Base-by-base conservation (phyloP, 2,888 invertebrate species). In the Agonopterix arenella region DNA sequence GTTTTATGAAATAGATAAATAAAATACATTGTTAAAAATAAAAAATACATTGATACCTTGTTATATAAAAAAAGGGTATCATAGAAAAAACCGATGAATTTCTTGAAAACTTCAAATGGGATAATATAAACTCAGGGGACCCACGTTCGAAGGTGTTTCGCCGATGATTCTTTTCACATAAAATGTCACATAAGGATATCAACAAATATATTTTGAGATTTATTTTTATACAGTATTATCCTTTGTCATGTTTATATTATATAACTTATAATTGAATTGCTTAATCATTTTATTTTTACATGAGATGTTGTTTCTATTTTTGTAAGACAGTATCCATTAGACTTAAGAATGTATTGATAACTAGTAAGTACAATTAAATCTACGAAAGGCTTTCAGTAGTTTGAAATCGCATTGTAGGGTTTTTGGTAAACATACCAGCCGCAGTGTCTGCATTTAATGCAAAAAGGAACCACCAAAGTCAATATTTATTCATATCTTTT, bases 231-330 rank as follows among this genome's bases (percentile, higher is more conserved):
- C 58, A 60, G 67, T 66, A 64, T 68, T 64, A 65, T 59, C 28
- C 28, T 58, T 47, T 48, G 45, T 28, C 46, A 42, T 43, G 18
- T 53, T 54, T 55, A 54, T 58, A 58, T 56, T 53, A 52, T 46
- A 10, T 5, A n/a, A 10, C 11, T 40, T 40, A n/a, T 44, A 44
- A 43, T 47, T 44, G 51, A 48, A 45, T 52, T 52, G 50, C 16
- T 11, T 9, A 16, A 13, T 51, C 53, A 50, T 58, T 53, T 52
- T 53, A 56, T 55, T 48, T 52, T 53, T 62, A 54, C 49, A 62
- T 60, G 54, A 70, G 62, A 71, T 67, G 64, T 68, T 68, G 62
- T 70, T 70, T 70, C 73, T 79, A 79, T 79, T 78, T 78, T 79
- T 76, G 62, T 80, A 79, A 65, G 53, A 62, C 61, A 59, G 58